These are phyloP conservation scores for Gobio gobio DNA, from an alignment of 2,113 vertebrate genomes.

Conservation along the genomic window DNA sequence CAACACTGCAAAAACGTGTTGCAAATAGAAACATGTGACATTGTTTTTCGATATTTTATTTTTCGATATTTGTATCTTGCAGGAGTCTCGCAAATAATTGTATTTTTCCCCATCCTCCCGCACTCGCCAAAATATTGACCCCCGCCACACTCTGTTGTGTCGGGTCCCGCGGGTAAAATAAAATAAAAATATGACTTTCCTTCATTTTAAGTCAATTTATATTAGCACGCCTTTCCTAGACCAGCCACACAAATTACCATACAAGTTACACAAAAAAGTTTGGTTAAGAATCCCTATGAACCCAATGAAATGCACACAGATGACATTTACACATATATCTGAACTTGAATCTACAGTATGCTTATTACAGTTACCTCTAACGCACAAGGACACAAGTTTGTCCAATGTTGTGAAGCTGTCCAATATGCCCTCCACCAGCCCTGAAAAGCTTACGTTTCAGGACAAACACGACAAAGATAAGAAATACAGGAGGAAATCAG, in stretches of 20 bases:
- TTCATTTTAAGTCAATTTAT: background rate
- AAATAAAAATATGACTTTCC: too few relatives aligned
- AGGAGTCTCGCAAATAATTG: too few relatives aligned
- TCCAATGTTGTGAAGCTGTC: conserved; percentile 15
- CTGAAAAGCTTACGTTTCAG: background rate
- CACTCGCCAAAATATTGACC: too few relatives aligned
- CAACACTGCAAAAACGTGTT: background rate
- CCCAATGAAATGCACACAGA: background rate
- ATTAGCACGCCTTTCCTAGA: background rate
- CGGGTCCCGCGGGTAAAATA: too few relatives aligned
- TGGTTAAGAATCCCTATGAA: background rate
- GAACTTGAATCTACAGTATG: background rate
- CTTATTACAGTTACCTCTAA: background rate
- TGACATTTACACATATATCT: background rate
- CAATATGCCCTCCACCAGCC: background rate
- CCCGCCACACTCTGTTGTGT: too few relatives aligned
- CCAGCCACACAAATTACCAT: background rate
- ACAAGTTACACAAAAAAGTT: background rate
- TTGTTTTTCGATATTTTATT: too few relatives aligned
- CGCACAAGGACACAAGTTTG: background rate
- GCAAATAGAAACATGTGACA: too few relatives aligned
- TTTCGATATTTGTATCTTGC: too few relatives aligned
- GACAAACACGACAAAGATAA: background rate
- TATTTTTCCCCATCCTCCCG: too few relatives aligned
- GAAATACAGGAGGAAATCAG: conserved; percentile 17